Percentiles rank a stretch among this genome's conserved stretches.
Evolutionary conservation across 2,113 vertebrate genomes (phyloP).

Genomic region (cattle (Bos taurus)): ARS-UCD2.0 NC_037330.1:116867501-116868000

Average conservation of each 20-base stretch:
- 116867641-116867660: rapidly evolving
- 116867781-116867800: background rate
- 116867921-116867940: background rate
- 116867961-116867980: rapidly evolving
- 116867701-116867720: rapidly evolving
- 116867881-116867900: conserved; percentile 28
- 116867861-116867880: conserved; percentile 71
- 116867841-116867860: conserved; percentile 57
- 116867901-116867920: background rate
- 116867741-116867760: rapidly evolving
- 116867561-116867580: no score
- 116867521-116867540: no score
- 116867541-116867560: background rate
- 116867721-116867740: background rate
- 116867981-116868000: rapidly evolving
- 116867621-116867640: rapidly evolving
- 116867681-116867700: background rate
- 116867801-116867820: conserved; percentile 29
- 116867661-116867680: rapidly evolving
- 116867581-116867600: background rate
- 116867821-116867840: conserved; percentile 48
- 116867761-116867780: background rate
- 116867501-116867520: background rate
- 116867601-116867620: background rate
- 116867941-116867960: rapidly evolving